These are phyloP conservation scores for Drosophila sp. DNA, from an alignment of 1,140 invertebrate genomes.

Conservation along the genomic window DNA sequence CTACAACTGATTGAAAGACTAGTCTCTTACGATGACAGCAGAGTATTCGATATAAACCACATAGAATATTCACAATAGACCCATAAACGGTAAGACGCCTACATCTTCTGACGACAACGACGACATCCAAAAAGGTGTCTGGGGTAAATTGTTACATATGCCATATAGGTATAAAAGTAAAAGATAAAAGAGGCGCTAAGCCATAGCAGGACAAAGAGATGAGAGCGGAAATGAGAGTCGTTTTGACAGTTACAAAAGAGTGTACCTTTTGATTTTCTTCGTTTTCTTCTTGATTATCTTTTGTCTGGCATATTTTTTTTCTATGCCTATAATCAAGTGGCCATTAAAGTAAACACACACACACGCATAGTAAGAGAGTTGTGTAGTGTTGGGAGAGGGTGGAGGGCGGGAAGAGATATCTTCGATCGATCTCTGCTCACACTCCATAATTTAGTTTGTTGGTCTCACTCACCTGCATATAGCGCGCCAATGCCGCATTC, in stretches of 20 bases:
- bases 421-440: neutral
- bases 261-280: slow-evolving; percentile 49
- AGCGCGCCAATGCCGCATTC: slow-evolving; percentile 70
- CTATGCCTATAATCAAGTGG: slow-evolving; percentile 62
- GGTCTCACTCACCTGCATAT: slow-evolving; percentile 80
- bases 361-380: no score
- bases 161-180: slow-evolving; percentile 20
- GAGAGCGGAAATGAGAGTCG: slow-evolving; percentile 64
- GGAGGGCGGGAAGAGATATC: neutral
- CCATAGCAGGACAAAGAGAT: slow-evolving; percentile 29
- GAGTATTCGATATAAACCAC: neutral
- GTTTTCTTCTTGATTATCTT: slow-evolving; percentile 20
- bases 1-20: slow-evolving; percentile 58
- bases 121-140: neutral
- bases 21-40: slow-evolving; percentile 53
- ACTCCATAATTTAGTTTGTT: slow-evolving; percentile 8
- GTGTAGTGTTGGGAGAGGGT: no score
- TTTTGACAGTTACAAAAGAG: slow-evolving; percentile 49
- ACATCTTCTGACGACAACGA: slow-evolving; percentile 30
- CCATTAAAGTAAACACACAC: slow-evolving; percentile 65
- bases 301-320: slow-evolving; percentile 15
- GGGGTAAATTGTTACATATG: slow-evolving; percentile 33
- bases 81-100: slow-evolving; percentile 51
- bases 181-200: slow-evolving; percentile 67
- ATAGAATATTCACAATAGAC: slow-evolving; percentile 24